These are phyloP conservation scores for Tanytarsus gracilentus DNA, from an alignment of 2,888 invertebrate genomes.

Conservation along the genomic window DNA sequence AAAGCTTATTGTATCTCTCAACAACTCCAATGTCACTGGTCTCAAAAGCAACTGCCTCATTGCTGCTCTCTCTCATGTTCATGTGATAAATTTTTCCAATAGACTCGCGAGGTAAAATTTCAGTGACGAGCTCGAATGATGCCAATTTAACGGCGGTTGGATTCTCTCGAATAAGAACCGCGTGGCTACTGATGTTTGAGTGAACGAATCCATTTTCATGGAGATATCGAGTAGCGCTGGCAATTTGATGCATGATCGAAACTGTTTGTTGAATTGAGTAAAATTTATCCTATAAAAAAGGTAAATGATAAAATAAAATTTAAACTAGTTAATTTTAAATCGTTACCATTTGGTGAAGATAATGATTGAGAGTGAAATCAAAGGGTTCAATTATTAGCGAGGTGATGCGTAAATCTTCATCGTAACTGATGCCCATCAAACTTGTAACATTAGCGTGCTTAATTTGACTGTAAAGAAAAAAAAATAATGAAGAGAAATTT, in stretches of 20 bases:
- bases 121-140: slow-evolving; percentile 39
- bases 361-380: slow-evolving; percentile 43
- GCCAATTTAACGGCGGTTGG: slow-evolving; percentile 43
- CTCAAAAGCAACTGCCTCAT: not conserved
- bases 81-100: slow-evolving; percentile 6
- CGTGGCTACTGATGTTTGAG: slow-evolving; percentile 44
- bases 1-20: slow-evolving; percentile 28
- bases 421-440: slow-evolving; percentile 47
- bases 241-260: slow-evolving; percentile 41
- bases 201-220: slow-evolving; percentile 47
- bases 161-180: slow-evolving; percentile 40
- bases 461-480: slow-evolving; percentile 43
- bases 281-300: slow-evolving; percentile 37
- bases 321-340: not conserved
- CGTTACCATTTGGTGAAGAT: slow-evolving; percentile 45
- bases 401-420: slow-evolving; percentile 40
- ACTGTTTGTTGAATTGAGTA: slow-evolving; percentile 39
- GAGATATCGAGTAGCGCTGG: slow-evolving; percentile 45
- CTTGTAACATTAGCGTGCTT: slow-evolving; percentile 48
- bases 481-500: slow-evolving; percentile 14
- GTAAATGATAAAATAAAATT: slow-evolving; percentile 17
- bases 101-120: slow-evolving; percentile 17
- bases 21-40: slow-evolving; percentile 9
- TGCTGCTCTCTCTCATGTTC: not conserved
- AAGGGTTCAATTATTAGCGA: slow-evolving; percentile 47